phyloP scores from a whole-genome alignment of 2,113 vertebrate species.

The Phyllopteryx taeniolatus region DNA sequence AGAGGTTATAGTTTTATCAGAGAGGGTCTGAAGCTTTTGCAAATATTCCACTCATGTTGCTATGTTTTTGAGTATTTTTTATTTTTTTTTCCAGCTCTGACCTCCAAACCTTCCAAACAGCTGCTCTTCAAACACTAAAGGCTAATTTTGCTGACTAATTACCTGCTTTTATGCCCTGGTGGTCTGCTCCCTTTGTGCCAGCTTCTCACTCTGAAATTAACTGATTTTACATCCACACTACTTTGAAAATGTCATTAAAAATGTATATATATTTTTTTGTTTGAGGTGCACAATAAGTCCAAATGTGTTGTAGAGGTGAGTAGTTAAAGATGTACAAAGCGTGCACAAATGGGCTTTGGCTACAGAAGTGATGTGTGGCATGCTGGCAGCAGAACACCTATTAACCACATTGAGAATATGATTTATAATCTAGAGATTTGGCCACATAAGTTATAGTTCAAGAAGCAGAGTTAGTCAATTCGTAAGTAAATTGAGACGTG shows the following conservation, averaged over 20 bases:
- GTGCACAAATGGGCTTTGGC: not conserved
- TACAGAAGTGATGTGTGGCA: not conserved
- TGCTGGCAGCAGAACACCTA: not conserved
- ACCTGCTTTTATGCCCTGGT: conserved; percentile 5
- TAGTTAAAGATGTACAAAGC: not conserved
- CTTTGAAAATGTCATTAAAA: conserved; percentile 1
- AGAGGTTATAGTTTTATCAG: conserved; percentile 3
- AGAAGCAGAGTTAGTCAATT: too few relatives aligned
- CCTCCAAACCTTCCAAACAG: too few relatives aligned
- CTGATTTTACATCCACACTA: not conserved
- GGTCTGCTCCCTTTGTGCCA: conserved; percentile 1
- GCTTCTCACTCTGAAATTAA: conserved; percentile 4
- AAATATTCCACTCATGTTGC: not conserved
- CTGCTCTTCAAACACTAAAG: not conserved
- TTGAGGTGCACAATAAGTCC: not conserved
- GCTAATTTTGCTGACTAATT: conserved; percentile 16
- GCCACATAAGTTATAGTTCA: too few relatives aligned
- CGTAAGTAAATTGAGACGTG: too few relatives aligned
- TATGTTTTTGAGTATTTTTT: too few relatives aligned
- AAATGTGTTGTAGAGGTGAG: not conserved
- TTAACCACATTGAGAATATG: too few relatives aligned
- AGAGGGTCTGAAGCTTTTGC: not conserved
- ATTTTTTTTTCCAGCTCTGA: too few relatives aligned
- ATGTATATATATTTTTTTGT: not conserved
- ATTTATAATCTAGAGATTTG: too few relatives aligned